These are phyloP conservation scores for Porphyrio hochstetteri DNA, from an alignment of 2,113 vertebrate genomes.

Conservation along the genomic window DNA sequence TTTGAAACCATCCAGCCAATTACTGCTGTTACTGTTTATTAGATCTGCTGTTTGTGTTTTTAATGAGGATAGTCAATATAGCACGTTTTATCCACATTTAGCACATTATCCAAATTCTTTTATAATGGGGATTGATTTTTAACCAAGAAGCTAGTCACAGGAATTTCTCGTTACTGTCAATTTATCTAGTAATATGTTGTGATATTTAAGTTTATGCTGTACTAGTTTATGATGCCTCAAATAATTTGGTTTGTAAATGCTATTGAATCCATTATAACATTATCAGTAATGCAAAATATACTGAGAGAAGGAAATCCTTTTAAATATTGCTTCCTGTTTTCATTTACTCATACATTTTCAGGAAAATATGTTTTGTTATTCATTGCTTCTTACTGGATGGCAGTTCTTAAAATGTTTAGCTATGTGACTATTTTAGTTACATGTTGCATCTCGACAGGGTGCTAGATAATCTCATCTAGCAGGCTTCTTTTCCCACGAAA, in stretches of 20 bases:
- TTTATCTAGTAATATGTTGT: not conserved
- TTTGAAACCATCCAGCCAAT: not conserved
- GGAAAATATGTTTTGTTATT: not conserved
- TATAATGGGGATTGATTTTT: constrained; percentile 2
- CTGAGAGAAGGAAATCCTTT: not conserved
- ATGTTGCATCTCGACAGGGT: not conserved
- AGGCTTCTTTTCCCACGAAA: not conserved
- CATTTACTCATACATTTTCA: not conserved
- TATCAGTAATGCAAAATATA: not conserved
- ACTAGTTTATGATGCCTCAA: constrained; percentile 2
- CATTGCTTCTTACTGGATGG: not conserved
- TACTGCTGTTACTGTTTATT: not conserved
- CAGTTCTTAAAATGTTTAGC: not conserved
- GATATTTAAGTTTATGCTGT: not conserved
- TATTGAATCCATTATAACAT: not conserved
- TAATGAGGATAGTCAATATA: not conserved
- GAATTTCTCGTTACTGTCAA: not conserved
- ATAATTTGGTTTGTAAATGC: not conserved
- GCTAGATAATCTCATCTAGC: not conserved
- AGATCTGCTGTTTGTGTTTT: constrained; percentile 22
- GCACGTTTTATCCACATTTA: not conserved
- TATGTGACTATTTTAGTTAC: not conserved
- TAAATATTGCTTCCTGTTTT: not conserved
- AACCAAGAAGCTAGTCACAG: not conserved
- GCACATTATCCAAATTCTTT: not conserved